A percentile compares a stretch with the other conserved stretches of the same genome.
These are phyloP conservation scores for Diplodus puntazzo DNA, from an alignment of 2,797 vertebrate species.

Conservation along the genomic window DNA sequence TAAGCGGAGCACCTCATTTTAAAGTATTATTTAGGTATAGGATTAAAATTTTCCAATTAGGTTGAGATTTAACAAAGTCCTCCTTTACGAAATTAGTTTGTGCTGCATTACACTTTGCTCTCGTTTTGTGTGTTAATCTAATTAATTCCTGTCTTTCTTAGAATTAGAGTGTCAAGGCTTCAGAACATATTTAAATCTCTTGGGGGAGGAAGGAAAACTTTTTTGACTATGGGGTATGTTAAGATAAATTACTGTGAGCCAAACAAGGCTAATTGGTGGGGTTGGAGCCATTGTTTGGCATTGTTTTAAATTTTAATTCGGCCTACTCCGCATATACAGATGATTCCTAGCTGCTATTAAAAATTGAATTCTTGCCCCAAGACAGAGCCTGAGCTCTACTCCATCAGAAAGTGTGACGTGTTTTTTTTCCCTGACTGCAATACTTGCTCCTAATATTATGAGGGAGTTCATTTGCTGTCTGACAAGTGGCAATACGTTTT, in stretches of 20 bases:
- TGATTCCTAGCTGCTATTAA: constrained; percentile 64
- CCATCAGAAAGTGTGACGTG: constrained; percentile 32
- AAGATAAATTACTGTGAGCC: constrained; percentile 75
- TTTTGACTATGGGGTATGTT: constrained; percentile 70
- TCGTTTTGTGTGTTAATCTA: constrained; percentile 75
- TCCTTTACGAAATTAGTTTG: constrained; percentile 79
- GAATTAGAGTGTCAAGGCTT: constrained; percentile 71
- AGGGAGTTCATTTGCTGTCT: constrained; percentile 22
- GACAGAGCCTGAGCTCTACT: constrained; percentile 33
- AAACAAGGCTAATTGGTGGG: constrained; percentile 75
- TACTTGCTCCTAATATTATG: constrained; percentile 32
- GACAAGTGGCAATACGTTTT: constrained; percentile 6
- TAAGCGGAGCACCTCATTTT: constrained; percentile 66
- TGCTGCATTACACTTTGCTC: constrained; percentile 76
- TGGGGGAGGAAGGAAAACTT: constrained; percentile 60
- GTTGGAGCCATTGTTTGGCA: constrained; percentile 61
- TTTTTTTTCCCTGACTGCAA: constrained; percentile 9
- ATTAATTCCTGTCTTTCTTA: constrained; percentile 77
- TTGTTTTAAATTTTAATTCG: constrained; percentile 64
- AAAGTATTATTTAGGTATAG: constrained; percentile 72
- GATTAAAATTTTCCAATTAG: constrained; percentile 80
- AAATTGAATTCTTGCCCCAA: constrained; percentile 60
- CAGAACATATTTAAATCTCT: constrained; percentile 72
- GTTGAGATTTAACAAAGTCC: constrained; percentile 73
- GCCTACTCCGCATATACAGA: constrained; percentile 51